Evolutionary conservation across 1,140 invertebrate genomes (phyloP), one percentile per base, ranked within the genome.

Genomic region (Drosophila neocordata): DNA sequence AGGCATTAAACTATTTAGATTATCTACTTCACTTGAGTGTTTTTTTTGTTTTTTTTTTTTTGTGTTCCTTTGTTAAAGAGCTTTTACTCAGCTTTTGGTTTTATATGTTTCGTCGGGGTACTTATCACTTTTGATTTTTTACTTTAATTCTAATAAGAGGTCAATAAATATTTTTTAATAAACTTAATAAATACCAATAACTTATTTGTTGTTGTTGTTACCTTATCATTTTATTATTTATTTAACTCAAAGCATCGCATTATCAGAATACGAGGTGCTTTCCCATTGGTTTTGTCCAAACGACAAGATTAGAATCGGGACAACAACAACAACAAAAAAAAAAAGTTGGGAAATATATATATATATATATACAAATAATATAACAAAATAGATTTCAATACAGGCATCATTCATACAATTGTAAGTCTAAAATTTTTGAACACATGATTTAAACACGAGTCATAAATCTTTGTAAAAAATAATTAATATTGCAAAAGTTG

Each of bases 211-310:
- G 9, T 15, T 35, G 34, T 20, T 18, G 15, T 9, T 34, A 63
- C 60, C 67, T 63, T 83, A 88, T 87, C 79, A 65, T 62, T 79
- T 73, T 73, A 75, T 82, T 79, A 80, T 85, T 79, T 88, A 76
- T 82, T 79, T 74, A 62, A 69, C 75, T n/a, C 53, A 69, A 76
- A 71, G 79, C 82, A 88, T 87, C 75, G 82, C 68, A 79, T 48
- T 82, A 88, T 87, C 83, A 52, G 52, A 13, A 56, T 65, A 53
- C 15, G 41, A 18, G 41, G 15, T 48, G 41, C 41, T 20, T 48
- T 48, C 41, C 41, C 41, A 48, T 61, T 31, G 35, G 38, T 20
- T 38, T 20, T 38, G 27, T 20, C 22, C 63, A 51, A 35, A 66
- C 55, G 69, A 8, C 53, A 44, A 38, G 82, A 78, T 78, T 78